Evolutionary conservation across 2,797 vertebrate species (phyloP).

Genomic region (Pelodytes ibericus): DNA sequence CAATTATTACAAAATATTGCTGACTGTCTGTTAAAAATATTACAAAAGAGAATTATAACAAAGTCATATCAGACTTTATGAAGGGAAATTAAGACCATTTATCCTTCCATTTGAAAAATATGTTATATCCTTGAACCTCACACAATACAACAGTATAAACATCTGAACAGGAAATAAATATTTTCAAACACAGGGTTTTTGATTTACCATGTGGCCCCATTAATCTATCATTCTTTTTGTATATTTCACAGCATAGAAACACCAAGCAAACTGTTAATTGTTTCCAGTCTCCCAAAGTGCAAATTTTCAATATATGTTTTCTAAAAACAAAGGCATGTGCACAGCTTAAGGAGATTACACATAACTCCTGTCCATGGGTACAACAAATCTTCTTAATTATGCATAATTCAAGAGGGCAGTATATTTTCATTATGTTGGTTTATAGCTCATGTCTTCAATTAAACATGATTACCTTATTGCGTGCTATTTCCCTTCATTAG

Average conservation of each 20-base stretch:
- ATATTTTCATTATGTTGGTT: conserved; percentile 45
- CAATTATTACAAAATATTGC: no score
- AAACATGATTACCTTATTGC: conserved; percentile 24
- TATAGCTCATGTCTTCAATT: conserved; percentile 33
- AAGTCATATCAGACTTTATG: conserved; percentile 4
- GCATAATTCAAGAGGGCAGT: conserved; percentile 35
- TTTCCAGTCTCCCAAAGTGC: conserved; percentile 6
- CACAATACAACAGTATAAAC: conserved; percentile 29
- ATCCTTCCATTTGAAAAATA: conserved; percentile 21
- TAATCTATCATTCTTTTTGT: conserved; percentile 37
- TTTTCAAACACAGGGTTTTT: conserved; percentile 29
- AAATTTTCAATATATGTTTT: conserved; percentile 13
- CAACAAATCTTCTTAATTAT: conserved; percentile 50
- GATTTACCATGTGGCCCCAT: conserved; percentile 37
- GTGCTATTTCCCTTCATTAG: conserved; percentile 21
- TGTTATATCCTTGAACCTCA: no score
- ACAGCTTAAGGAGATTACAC: conserved; percentile 3
- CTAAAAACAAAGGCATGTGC: conserved; percentile 32
- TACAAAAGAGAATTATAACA: conserved; percentile 27
- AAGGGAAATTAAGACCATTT: conserved; percentile 13
- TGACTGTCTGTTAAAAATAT: no score
- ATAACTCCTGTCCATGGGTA: conserved; percentile 32
- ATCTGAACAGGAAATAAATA: background rate
- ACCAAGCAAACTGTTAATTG: conserved; percentile 21
- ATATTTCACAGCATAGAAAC: conserved; percentile 20